Conservation (phyloP, 2,113 vertebrate genomes). For the Nothocercus julius region DNA sequence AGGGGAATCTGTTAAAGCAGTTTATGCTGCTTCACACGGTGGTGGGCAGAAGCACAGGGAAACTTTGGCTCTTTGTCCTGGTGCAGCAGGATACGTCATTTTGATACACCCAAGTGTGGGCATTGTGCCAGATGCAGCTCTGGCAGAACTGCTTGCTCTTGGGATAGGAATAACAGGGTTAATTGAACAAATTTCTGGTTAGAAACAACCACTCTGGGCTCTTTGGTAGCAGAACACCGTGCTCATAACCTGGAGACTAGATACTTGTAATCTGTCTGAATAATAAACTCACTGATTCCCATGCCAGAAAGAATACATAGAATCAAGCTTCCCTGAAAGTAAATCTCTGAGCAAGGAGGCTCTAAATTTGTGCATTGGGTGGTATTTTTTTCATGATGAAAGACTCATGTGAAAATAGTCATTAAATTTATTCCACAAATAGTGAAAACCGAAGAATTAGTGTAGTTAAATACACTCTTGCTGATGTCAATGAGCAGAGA, state of each 20-base stretch:
- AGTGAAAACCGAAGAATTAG: neutral
- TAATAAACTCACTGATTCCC: neutral
- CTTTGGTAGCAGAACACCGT: fast-evolving
- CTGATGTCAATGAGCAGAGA: neutral
- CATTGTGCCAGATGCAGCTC: fast-evolving
- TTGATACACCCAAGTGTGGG: neutral
- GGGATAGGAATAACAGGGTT: neutral
- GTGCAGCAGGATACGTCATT: neutral
- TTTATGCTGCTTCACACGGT: fast-evolving
- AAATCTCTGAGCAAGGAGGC: slow-evolving; percentile 33
- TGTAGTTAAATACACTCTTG: neutral
- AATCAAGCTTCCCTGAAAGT: slow-evolving; percentile 32
- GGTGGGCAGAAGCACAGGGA: neutral
- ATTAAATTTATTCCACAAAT: too few relatives aligned
- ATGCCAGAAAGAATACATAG: too few relatives aligned
- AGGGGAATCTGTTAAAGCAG: neutral
- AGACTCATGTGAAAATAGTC: slow-evolving; percentile 64
- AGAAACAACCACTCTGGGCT: neutral
- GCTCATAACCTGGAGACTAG: neutral
- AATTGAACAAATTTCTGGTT: neutral
- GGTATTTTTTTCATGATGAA: slow-evolving; percentile 70
- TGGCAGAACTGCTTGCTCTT: neutral
- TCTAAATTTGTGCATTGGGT: slow-evolving; percentile 69
- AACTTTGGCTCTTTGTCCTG: neutral
- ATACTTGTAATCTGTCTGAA: neutral